Base-by-base conservation (phyloP, 2,888 invertebrate species). In the Augochlorella aurata region DNA sequence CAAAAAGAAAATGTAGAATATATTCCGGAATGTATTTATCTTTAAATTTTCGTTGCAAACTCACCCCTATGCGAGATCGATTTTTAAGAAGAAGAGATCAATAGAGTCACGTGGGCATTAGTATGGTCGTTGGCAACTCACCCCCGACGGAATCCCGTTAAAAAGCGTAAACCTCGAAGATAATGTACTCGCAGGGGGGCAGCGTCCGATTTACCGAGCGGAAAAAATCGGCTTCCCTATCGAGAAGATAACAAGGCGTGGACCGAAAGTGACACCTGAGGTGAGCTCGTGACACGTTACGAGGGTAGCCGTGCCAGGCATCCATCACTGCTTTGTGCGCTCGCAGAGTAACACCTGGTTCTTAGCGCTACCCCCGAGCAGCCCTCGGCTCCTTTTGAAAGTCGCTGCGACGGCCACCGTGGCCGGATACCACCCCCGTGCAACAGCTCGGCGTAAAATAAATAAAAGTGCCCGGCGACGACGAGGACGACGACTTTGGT, bases 291-390 rank as follows among this genome's bases (percentile, higher is more conserved):
- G 89, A 87, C 89, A 84, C 89, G 89, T 90, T 92, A 90, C 90
- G 90, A 90, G 90, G 90, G 89, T 88, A 89, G 88, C 89, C 79
- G 83, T 77, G 83, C 87, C 81, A 88, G 88, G 87, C 91, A 93
- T 93, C 92, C 93, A 92, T 93, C 93, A 93, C 88, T 87, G 90
- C 91, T 90, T 92, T 89, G 89, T 89, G 79, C 87, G 84, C 81
- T 79, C 47, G 82, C 85, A 85, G 87, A 90, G 90, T 91, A 91
- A 91, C 92, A 92, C 92, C 92, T 92, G 92, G 91, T 90, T 88
- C 89, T 90, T 89, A 89, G 85, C 87, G 70, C 72, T 75, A 84
- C 79, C 80, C 84, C 74, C 65, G 63, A 47, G 72, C 63, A 69
- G 71, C 74, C 86, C 83, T 80, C 81, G 72, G 83, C 47, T 81